Evolutionary conservation across 2,888 invertebrate genomes (phyloP), one percentile per base, ranked within the genome.

Genomic region (Diarsia dahlii): DNA sequence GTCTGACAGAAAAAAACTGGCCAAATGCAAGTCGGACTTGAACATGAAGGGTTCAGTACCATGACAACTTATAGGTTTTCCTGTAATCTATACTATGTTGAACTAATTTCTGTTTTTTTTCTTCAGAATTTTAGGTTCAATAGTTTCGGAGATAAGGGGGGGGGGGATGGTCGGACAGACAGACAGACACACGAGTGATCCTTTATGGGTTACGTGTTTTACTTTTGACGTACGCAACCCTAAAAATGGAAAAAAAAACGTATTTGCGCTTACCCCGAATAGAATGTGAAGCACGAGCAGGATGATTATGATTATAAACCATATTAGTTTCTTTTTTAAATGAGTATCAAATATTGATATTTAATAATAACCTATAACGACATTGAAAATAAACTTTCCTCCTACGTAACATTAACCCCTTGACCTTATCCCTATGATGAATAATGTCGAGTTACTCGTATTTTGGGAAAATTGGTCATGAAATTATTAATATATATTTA

Each of bases 401-500:
- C 23, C 18, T 15, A 48, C 20, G 23, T 66, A 23, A 48, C 23
- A 54, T 65, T 56, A 23, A 28, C 56, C 15, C 10, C n/a, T 56
- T 66, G n/a, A 39, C 67, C 23, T 46, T 20, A 20, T 39, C 13
- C n/a, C 13, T 23, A 20, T 9, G 12, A 34, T 9, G 45, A 13
- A 65, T 52, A 45, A 68, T 46, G 34, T 60, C 23, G n/a, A 52
- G 23, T 34, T 62, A n/a, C n/a, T n/a, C n/a, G n/a, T n/a, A 46
- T 70, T 60, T 52, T 78, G 3, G 34, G 46, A 52, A 78, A 34
- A 60, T 60, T 69, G 8, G 3, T 20, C 15, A n/a, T 48, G 20
- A 6, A 45, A 13, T 39, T 58, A 39, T 58, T 28, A 77, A 34
- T 46, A 78, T 4, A 34, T n/a, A n/a, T n/a, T n/a, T n/a, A n/a